Conservation (phyloP, 2,113 vertebrate species). For the Procavia capensis region DNA sequence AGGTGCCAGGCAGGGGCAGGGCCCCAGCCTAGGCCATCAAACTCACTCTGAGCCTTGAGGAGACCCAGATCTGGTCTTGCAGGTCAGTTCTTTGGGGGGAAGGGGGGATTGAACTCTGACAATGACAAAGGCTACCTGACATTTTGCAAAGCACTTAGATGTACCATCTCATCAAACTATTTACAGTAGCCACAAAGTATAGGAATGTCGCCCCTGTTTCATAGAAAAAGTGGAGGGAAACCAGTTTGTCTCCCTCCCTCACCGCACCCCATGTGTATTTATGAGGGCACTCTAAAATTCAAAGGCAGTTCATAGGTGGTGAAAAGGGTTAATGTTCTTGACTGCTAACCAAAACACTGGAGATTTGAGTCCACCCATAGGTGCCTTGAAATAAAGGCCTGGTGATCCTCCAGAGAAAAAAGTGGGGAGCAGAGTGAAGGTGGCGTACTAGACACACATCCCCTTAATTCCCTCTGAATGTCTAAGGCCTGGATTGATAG, state of each 20-base stretch:
- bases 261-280: not conserved
- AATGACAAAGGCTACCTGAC: not conserved
- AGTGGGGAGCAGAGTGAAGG: too few species aligned
- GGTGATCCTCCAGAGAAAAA: not conserved
- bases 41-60: accelerated
- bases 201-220: not conserved
- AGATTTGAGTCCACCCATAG: not conserved
- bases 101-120: too few species aligned
- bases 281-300: not conserved
- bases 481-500: too few species aligned
- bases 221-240: not conserved
- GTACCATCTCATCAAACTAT: not conserved
- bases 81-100: too few species aligned
- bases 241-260: not conserved
- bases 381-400: not conserved
- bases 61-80: not conserved
- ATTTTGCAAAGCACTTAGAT: not conserved
- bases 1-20: not conserved
- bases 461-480: too few species aligned
- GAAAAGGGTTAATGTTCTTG: not conserved
- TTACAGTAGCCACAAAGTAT: not conserved
- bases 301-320: not conserved
- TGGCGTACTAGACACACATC: too few species aligned
- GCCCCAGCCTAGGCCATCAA: not conserved
- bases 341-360: not conserved